Conservation (phyloP, 1,140 invertebrate species). For the Drepana arcuata region DNA sequence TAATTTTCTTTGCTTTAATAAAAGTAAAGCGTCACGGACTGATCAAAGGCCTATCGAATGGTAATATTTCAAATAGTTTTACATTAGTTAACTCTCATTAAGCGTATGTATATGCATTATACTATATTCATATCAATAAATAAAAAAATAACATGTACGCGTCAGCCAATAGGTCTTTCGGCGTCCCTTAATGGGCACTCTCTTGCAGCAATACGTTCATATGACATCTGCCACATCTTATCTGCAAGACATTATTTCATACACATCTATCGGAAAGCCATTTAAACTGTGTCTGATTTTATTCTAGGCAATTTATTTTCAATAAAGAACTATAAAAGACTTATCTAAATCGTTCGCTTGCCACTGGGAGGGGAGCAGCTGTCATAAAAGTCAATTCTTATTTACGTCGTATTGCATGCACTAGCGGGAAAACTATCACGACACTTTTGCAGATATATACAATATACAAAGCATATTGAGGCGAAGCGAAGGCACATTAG, state of each 20-base stretch:
- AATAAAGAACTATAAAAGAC: conserved; percentile 72
- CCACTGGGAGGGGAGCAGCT: conserved; percentile 48
- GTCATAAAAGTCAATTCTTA: conserved; percentile 60
- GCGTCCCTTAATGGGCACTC: too few relatives aligned
- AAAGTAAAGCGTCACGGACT: too few relatives aligned
- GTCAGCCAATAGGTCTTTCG: conserved; percentile 1
- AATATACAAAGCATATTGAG: too few relatives aligned
- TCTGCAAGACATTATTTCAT: conserved; percentile 64
- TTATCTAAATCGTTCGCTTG: conserved; percentile 65
- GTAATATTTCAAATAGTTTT: too few relatives aligned
- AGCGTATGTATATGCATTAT: too few relatives aligned
- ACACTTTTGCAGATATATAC: too few relatives aligned
- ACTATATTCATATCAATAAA: too few relatives aligned
- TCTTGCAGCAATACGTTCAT: conserved; percentile 26
- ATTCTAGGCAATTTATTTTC: conserved; percentile 72
- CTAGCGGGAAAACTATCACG: conserved; percentile 34
- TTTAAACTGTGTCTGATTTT: conserved; percentile 64
- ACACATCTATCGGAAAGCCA: conserved; percentile 69
- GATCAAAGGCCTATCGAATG: too few relatives aligned
- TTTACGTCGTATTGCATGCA: conserved; percentile 52
- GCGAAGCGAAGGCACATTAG: too few relatives aligned
- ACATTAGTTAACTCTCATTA: too few relatives aligned
- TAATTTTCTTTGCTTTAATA: too few relatives aligned
- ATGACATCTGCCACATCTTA: conserved; percentile 57
- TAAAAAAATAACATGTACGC: neutral